These are phyloP conservation scores for Germaria angustata DNA, from an alignment of 2,888 invertebrate genomes.

Conservation along the genomic window DNA sequence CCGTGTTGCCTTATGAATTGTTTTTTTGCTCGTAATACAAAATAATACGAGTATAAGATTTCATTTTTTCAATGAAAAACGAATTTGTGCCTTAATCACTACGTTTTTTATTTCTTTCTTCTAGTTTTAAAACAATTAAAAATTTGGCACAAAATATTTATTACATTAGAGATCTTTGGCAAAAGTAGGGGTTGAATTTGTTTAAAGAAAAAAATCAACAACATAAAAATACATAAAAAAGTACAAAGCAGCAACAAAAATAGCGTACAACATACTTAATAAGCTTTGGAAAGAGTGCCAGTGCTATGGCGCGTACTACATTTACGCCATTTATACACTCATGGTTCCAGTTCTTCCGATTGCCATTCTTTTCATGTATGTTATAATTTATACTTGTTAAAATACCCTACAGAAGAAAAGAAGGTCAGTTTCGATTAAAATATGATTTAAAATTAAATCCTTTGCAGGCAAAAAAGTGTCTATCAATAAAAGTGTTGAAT, in stretches of 20 bases:
- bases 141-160: constrained; percentile 59
- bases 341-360: constrained; percentile 62
- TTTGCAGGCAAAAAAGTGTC: too few relatives aligned
- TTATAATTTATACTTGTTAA: constrained; percentile 23
- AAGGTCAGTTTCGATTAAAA: neutral
- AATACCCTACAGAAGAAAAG: constrained; percentile 27
- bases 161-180: constrained; percentile 42
- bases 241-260: constrained; percentile 6
- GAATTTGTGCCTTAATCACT: constrained; percentile 28
- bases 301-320: constrained; percentile 61
- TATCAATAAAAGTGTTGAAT: too few relatives aligned
- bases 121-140: constrained; percentile 47
- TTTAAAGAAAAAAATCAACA: neutral
- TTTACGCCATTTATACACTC: constrained; percentile 63
- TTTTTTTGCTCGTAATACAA: neutral
- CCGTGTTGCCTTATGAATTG: neutral
- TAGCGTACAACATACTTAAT: constrained; percentile 54
- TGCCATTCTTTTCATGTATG: constrained; percentile 50
- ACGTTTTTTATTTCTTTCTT: neutral
- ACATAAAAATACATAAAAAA: constrained; percentile 4
- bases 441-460: neutral
- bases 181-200: constrained; percentile 48
- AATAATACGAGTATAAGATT: constrained; percentile 31
- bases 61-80: neutral
- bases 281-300: constrained; percentile 54